Evolutionary conservation across 2,797 vertebrate species (phyloP).

Genomic region (Tinamus major): DNA sequence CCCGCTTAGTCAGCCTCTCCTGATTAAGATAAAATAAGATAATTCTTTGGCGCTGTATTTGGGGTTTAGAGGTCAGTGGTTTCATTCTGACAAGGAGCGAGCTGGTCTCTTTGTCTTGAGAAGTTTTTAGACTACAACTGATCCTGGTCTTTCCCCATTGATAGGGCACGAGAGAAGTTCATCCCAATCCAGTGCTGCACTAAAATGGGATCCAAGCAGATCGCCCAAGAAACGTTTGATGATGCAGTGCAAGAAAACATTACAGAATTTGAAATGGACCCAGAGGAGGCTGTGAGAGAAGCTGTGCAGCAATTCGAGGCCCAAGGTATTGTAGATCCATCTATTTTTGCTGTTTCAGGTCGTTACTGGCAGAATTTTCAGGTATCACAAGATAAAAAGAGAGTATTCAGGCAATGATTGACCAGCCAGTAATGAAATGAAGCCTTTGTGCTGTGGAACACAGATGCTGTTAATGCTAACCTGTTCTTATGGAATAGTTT

Average conservation of each 20-base stretch:
- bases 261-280: constrained; percentile 91
- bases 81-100: background rate
- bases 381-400: fast-evolving
- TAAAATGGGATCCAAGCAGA: constrained; percentile 87
- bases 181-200: fast-evolving
- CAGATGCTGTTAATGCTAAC: background rate
- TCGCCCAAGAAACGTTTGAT: constrained; percentile 95
- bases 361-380: background rate
- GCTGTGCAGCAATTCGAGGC: constrained; percentile 94
- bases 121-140: background rate
- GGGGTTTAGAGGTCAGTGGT: fast-evolving
- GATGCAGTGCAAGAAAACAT: constrained; percentile 91
- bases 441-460: background rate
- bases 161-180: background rate
- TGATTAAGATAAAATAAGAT: fast-evolving
- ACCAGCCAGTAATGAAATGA: fast-evolving
- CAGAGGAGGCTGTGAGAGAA: constrained; percentile 89
- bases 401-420: background rate
- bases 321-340: constrained; percentile 83
- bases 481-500: background rate
- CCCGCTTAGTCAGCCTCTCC: no score
- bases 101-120: fast-evolving
- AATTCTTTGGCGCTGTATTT: fast-evolving
- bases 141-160: fast-evolving
- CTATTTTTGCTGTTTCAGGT: background rate